These are phyloP conservation scores for Pheosia tremula DNA, from an alignment of 2,888 invertebrate species.

Conservation along the genomic window DNA sequence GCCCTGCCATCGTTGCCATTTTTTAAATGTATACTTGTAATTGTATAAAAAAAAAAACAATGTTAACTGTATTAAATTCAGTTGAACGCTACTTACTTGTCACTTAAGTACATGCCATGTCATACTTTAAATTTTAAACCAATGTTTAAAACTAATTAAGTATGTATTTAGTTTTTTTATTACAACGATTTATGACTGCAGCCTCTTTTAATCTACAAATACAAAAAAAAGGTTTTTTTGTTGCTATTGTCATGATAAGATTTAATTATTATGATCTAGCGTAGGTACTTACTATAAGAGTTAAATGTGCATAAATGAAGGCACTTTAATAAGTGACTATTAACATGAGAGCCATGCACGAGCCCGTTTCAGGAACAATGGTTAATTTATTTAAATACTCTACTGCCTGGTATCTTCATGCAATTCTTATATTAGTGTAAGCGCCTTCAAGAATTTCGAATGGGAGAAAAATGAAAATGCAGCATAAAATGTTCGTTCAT, in stretches of 20 bases:
- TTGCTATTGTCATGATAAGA: slow-evolving; percentile 51
- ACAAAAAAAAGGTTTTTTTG: slow-evolving; percentile 31
- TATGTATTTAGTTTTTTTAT: too few species aligned
- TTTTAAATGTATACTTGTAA: too few species aligned
- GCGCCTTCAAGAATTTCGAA: slow-evolving; percentile 45
- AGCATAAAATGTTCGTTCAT: not conserved
- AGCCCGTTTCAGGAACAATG: slow-evolving; percentile 54
- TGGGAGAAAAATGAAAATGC: not conserved
- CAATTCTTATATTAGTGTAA: slow-evolving; percentile 55
- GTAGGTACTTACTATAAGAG: slow-evolving; percentile 46
- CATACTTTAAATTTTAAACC: too few species aligned
- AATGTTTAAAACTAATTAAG: too few species aligned
- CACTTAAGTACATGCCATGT: too few species aligned
- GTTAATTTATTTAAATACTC: slow-evolving; percentile 72
- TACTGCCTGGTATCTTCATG: slow-evolving; percentile 61
- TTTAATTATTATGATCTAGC: slow-evolving; percentile 50
- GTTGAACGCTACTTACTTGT: too few species aligned
- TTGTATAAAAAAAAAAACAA: too few species aligned
- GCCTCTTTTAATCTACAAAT: too few species aligned
- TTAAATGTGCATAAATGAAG: slow-evolving; percentile 55
- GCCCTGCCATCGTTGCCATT: too few species aligned
- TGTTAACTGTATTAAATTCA: too few species aligned
- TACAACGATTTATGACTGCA: too few species aligned
- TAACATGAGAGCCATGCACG: slow-evolving; percentile 62
- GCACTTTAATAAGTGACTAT: slow-evolving; percentile 58